Base-by-base conservation (phyloP, 2,888 invertebrate genomes). In the Cheilosia vernalis region DNA sequence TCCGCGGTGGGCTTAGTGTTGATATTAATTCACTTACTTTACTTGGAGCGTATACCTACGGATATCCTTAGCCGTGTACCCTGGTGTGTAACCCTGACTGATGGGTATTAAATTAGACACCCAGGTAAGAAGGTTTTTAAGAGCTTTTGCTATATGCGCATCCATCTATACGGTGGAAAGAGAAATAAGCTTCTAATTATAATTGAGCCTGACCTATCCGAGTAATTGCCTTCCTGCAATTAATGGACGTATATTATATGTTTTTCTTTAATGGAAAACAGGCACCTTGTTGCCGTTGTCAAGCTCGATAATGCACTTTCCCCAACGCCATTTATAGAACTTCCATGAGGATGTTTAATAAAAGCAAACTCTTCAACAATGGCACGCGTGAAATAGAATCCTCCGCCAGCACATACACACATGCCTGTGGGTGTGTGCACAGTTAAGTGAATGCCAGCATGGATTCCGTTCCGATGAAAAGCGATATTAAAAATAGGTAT, bases 261-360 rank as follows among this genome's bases (percentile, higher is more conserved):
- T 5, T 9, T 27, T 6, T 30, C 10, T 40, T 10, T 37, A 37
- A 60, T 42, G 44, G 42, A 42, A 42, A 19, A n/a, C 30, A 42
- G 17, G 44, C 44, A 53, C 33, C n/a, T 44, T 47, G 61, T 33
- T 79, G 49, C 24, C 47, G 15, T 44, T 33, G 27, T 42, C 33
- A 66, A 66, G 60, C 42, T 53, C 58, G 60, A 53, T 73, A 73
- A 79, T 79, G 53, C 66, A 73, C 73, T 79, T 79, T 66, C 19
- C 44, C 27, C 33, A 42, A 27, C 73, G 60, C 53, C 42, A 66
- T 79, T 73, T 66, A 51, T 79, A 27, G 58, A 66, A 73, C 79
- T 47, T 78, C 66, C 73, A 56, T 24, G 60, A 44, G 60, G 60
- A 79, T 66, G 60, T 53, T 53, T 44, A 60, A 66, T 66, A 73